Evolutionary conservation across 1,140 invertebrate species (phyloP).

Genomic region (Subanguina moxae): DNA sequence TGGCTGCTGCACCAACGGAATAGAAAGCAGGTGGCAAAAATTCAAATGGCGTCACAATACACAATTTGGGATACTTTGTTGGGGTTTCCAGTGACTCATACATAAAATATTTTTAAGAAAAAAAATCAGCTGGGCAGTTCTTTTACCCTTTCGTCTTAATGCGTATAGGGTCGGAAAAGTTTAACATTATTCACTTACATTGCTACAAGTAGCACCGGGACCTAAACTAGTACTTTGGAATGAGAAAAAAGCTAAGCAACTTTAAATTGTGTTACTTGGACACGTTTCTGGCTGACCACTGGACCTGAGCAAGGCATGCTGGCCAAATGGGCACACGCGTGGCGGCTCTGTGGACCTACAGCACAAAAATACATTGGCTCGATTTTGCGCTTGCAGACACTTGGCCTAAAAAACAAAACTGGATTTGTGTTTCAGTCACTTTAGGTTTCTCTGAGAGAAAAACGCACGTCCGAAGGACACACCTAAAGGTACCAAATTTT

Average conservation of each 20-base stretch:
- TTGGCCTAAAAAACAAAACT: slow-evolving; percentile 11
- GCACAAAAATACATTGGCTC: slow-evolving; percentile 37
- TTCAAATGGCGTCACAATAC: no score
- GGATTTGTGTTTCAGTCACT: not conserved
- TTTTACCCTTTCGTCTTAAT: not conserved
- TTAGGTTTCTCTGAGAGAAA: not conserved
- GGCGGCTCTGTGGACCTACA: slow-evolving; percentile 31
- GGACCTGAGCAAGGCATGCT: slow-evolving; percentile 35
- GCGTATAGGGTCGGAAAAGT: not conserved
- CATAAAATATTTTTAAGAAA: no score
- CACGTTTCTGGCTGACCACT: slow-evolving; percentile 36
- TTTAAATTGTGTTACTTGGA: slow-evolving; percentile 6
- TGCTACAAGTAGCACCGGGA: slow-evolving; percentile 35
- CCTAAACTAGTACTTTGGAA: not conserved
- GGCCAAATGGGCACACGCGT: slow-evolving; percentile 46
- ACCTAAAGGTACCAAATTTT: slow-evolving; percentile 5
- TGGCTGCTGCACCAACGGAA: no score
- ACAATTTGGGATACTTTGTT: no score
- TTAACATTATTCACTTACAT: slow-evolving; percentile 6
- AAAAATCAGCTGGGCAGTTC: not conserved
- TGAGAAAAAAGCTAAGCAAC: no score
- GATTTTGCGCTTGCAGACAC: slow-evolving; percentile 44
- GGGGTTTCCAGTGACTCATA: no score
- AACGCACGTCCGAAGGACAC: slow-evolving; percentile 28
- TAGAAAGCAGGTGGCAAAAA: no score